Evolutionary conservation across 2,888 invertebrate species (phyloP).

Genomic region (Caenorhabditis uteleia): DNA sequence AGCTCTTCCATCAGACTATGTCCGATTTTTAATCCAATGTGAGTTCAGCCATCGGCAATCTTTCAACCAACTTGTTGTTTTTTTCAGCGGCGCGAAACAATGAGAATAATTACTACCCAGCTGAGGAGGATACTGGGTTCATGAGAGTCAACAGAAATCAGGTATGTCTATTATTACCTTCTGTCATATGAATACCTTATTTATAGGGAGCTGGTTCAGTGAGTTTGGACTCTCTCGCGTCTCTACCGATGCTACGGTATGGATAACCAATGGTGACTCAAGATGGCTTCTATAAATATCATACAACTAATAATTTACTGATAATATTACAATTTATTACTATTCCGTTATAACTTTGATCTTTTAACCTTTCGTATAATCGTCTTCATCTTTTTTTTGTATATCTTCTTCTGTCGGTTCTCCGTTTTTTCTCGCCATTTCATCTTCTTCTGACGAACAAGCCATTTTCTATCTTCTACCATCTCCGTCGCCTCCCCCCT

Average conservation of each 20-base stretch:
- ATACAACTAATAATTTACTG: too few relatives aligned
- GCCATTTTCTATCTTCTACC: constrained; percentile 5
- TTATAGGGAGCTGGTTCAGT: constrained; percentile 39
- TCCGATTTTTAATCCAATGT: constrained; percentile 47
- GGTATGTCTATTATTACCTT: too few relatives aligned
- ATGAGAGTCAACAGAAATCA: constrained; percentile 40
- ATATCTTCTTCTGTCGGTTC: too few relatives aligned
- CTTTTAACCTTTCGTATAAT: too few relatives aligned
- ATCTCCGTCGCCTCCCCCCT: constrained; percentile 1
- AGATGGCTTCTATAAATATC: too few relatives aligned
- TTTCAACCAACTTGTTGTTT: not conserved
- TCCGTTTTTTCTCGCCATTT: too few relatives aligned
- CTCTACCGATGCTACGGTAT: constrained; percentile 48
- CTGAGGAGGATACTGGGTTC: constrained; percentile 19
- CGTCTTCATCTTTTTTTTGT: too few relatives aligned
- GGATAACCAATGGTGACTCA: too few relatives aligned
- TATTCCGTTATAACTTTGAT: too few relatives aligned
- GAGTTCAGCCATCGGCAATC: constrained; percentile 5
- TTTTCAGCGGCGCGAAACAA: constrained; percentile 38
- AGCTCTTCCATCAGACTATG: constrained; percentile 51
- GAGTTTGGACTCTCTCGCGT: constrained; percentile 39
- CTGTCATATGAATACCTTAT: not conserved
- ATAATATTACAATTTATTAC: too few relatives aligned
- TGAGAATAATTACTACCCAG: constrained; percentile 18
- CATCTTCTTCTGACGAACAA: too few relatives aligned